Percentiles rank a stretch among this genome's conserved stretches.
Evolutionary conservation across 2,888 invertebrate genomes (phyloP).

Genomic region (Stictocephala bisonia): DNA sequence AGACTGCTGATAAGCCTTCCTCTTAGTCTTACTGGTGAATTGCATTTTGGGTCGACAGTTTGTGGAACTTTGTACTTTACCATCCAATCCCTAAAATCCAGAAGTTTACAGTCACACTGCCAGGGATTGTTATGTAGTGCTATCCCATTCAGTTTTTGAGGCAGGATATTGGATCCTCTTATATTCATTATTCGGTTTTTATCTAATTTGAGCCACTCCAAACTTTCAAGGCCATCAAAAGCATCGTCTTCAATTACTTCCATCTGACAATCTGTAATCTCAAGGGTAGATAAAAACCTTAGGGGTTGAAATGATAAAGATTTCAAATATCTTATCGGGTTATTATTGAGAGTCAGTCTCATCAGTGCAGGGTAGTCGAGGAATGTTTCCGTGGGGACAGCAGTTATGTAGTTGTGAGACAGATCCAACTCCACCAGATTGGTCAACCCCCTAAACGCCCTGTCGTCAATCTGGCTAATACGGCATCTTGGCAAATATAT

Average conservation of each 20-base stretch:
- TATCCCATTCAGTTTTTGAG: slow-evolving; percentile 82
- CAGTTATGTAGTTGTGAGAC: slow-evolving; percentile 81
- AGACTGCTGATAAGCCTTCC: slow-evolving; percentile 76
- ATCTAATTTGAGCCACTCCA: slow-evolving; percentile 87
- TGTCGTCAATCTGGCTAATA: slow-evolving; percentile 80
- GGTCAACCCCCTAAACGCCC: slow-evolving; percentile 84
- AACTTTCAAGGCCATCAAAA: slow-evolving; percentile 81
- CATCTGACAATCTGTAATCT: slow-evolving; percentile 84
- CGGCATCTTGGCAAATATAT: slow-evolving; percentile 84
- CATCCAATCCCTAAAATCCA: slow-evolving; percentile 83
- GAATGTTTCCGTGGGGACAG: slow-evolving; percentile 83
- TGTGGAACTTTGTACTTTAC: slow-evolving; percentile 80
- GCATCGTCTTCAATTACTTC: slow-evolving; percentile 81
- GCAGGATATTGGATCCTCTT: slow-evolving; percentile 76
- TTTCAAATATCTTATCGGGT: slow-evolving; percentile 81
- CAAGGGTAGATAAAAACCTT: slow-evolving; percentile 80
- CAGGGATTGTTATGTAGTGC: slow-evolving; percentile 89
- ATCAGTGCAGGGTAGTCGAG: slow-evolving; percentile 83
- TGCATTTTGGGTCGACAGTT: slow-evolving; percentile 81
- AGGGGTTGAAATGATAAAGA: slow-evolving; percentile 80
- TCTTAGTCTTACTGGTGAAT: slow-evolving; percentile 74
- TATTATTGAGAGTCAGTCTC: slow-evolving; percentile 83
- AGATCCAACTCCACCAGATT: slow-evolving; percentile 91
- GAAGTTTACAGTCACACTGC: slow-evolving; percentile 87
- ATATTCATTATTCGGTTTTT: slow-evolving; percentile 83